A percentile compares a stretch with the other conserved stretches of the same genome.
These are phyloP conservation scores for pig (Sus scrofa) DNA, from an alignment of 2,113 vertebrate species.

Conservation along the genomic window T2T-Sscrofa CM000815.6:88581001-88581500, in stretches of 20 bases:
- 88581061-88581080: background rate
- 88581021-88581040: background rate
- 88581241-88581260: background rate
- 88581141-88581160: no score
- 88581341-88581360: background rate
- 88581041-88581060: background rate
- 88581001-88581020: background rate
- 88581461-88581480: background rate
- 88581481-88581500: rapidly evolving
- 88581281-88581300: background rate
- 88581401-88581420: background rate
- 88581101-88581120: background rate
- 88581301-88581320: background rate
- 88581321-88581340: background rate
- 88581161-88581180: rapidly evolving
- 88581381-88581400: background rate
- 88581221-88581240: rapidly evolving
- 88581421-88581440: background rate
- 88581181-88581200: background rate
- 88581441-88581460: background rate
- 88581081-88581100: background rate
- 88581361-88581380: conserved; percentile 29
- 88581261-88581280: background rate
- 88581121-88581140: background rate
- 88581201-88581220: background rate